Base-by-base conservation (phyloP, 2,113 vertebrate species). In the Dipodomys spectabilis region DNA sequence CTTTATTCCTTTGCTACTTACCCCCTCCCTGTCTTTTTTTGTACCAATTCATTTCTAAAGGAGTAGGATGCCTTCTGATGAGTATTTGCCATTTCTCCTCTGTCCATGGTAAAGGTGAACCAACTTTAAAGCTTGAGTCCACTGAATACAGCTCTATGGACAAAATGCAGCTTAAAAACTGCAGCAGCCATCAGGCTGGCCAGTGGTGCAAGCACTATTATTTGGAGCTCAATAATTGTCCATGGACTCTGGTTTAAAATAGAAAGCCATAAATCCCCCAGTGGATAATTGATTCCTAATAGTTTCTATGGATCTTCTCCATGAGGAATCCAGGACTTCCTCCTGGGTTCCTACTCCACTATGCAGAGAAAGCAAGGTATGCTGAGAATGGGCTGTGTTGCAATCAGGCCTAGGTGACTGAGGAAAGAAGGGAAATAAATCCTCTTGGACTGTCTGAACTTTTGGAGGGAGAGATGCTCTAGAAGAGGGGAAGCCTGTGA, bases 161-260 rank as follows among this genome's bases (percentile, higher is more conserved):
- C 64, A 93, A 68, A 87, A 79, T 2, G 27, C 32, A 77, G 83
- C 84, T 91, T 95, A 81, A 88, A 81, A 53, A 49, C 28, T 49
- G 68, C 53, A 35, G 60, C 3, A 0, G 44, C 45, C 10, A 15
- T 32, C 86, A n/a, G 0, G 18, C 77, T 79, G 92, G 89, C 35
- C 90, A 35, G 39, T 82, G 73, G 78, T 86, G 78, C 28, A 16
- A 73, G 94, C 68, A 15, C 77, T 73, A 74, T 86, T 97, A 65
- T 93, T 96, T 83, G 82, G 81, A 90, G 91, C 53, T 95, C 78
- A 67, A 7, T 57, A 95, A 75, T 81, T 89, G 73, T 88, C 87
- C 78, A 8, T 2, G 22, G 93, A 71, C 39, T 19, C 83, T 91
- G n/a, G 64, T 77, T 84, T 44, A 86, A 90, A 94, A 73, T 15